Conservation (phyloP, 2,888 invertebrate species). For the Nysson spinosus region DNA sequence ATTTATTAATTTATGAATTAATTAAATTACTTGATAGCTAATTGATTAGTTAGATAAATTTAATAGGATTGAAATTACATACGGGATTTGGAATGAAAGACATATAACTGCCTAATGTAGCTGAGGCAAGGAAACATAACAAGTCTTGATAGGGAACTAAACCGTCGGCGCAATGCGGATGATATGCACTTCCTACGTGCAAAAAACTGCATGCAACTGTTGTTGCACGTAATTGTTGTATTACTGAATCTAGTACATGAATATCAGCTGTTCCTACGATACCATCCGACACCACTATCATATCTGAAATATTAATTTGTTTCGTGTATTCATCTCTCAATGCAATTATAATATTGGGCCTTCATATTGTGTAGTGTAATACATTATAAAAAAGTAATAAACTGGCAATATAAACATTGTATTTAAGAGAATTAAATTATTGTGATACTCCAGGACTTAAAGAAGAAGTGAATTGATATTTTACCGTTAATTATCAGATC, state of each 20-base stretch:
- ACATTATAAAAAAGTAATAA: too few relatives aligned
- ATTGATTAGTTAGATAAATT: too few relatives aligned
- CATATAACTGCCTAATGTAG: conserved; percentile 86
- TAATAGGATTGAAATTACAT: conserved; percentile 68
- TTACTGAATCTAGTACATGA: conserved; percentile 84
- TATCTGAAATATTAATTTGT: conserved; percentile 78
- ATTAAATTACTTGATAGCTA: too few relatives aligned
- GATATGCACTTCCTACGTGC: conserved; percentile 83
- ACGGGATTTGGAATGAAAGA: conserved; percentile 79
- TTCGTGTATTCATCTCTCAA: too few relatives aligned
- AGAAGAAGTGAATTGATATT: too few relatives aligned
- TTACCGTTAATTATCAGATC: too few relatives aligned
- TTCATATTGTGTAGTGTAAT: not conserved
- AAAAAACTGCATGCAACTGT: conserved; percentile 87
- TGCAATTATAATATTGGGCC: conserved; percentile 12
- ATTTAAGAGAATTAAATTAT: too few relatives aligned
- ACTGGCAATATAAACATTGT: too few relatives aligned
- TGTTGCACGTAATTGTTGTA: conserved; percentile 85
- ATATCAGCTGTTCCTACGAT: conserved; percentile 85
- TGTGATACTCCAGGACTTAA: too few relatives aligned
- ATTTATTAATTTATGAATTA: too few relatives aligned
- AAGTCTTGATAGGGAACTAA: conserved; percentile 86
- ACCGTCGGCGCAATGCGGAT: conserved; percentile 84
- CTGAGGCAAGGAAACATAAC: conserved; percentile 85
- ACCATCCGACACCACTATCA: conserved; percentile 87